These are phyloP conservation scores for Cinclus mexicanus DNA, from an alignment of 2,113 vertebrate genomes.

Conservation along the genomic window DNA sequence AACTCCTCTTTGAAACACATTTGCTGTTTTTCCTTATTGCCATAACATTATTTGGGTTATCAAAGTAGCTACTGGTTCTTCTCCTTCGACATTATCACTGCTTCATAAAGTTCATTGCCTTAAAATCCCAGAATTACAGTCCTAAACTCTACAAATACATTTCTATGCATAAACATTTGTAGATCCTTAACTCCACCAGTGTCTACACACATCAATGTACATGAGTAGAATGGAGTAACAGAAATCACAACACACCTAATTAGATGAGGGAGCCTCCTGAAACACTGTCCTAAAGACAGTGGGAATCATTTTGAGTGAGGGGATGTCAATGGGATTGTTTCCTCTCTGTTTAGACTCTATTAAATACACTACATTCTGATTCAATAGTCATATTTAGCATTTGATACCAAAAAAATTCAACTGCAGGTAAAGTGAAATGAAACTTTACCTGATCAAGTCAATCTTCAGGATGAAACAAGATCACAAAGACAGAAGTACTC, in stretches of 20 bases:
- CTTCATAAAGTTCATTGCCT: not conserved
- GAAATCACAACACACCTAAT: not conserved
- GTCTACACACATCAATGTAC: rapidly evolving
- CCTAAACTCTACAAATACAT: not conserved
- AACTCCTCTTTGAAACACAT: not conserved
- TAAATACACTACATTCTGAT: not conserved
- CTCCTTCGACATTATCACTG: not conserved
- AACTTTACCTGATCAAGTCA: not conserved
- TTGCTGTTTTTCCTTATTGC: not conserved
- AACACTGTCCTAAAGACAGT: not conserved
- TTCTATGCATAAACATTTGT: not conserved
- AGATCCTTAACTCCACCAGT: not conserved
- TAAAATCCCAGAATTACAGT: not conserved
- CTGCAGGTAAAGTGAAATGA: not conserved
- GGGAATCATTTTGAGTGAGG: not conserved
- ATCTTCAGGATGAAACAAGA: not conserved
- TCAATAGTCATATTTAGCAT: not conserved
- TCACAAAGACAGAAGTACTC: not conserved
- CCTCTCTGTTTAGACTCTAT: not conserved
- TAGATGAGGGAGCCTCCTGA: not conserved
- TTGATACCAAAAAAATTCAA: not conserved
- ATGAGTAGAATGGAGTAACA: not conserved
- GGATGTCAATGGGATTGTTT: not conserved
- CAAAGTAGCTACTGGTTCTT: not conserved
- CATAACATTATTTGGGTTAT: not conserved